These are phyloP conservation scores for Oegoconia quadripuncta DNA, from an alignment of 2,888 invertebrate species.

Conservation along the genomic window DNA sequence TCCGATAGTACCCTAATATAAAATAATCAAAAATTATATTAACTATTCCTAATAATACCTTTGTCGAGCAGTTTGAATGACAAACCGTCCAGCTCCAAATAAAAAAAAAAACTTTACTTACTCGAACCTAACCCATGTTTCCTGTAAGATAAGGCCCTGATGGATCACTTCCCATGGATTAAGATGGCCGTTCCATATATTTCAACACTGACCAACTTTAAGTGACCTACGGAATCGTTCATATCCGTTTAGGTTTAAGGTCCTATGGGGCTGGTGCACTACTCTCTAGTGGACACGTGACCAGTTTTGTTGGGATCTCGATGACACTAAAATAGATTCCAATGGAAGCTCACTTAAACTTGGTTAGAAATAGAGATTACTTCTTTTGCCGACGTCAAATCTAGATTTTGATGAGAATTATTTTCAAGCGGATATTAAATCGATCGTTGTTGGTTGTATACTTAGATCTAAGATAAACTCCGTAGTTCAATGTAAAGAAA, in stretches of 20 bases:
- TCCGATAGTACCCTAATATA: no score
- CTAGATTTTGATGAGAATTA: neutral
- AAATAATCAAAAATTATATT: no score
- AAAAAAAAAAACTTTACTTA: slow-evolving; percentile 1
- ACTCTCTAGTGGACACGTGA: no score
- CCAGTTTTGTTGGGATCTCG: no score
- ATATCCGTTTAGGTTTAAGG: neutral
- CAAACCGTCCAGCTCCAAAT: slow-evolving; percentile 9
- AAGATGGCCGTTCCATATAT: slow-evolving; percentile 23
- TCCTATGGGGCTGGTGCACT: no score
- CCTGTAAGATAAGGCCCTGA: slow-evolving; percentile 69
- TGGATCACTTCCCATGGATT: slow-evolving; percentile 69
- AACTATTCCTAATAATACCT: no score
- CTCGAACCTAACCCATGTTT: slow-evolving; percentile 36
- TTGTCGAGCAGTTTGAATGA: no score
- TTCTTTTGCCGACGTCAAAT: neutral
- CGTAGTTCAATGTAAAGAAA: no score
- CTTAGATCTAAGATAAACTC: no score
- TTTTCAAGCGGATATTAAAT: neutral
- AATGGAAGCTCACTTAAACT: no score
- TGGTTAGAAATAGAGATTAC: neutral
- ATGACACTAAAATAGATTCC: no score
- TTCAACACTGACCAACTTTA: neutral
- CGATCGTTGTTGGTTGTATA: no score
- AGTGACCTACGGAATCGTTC: neutral